These are phyloP conservation scores for Micromys minutus DNA, from an alignment of 2,113 vertebrate genomes.

Conservation along the genomic window DNA sequence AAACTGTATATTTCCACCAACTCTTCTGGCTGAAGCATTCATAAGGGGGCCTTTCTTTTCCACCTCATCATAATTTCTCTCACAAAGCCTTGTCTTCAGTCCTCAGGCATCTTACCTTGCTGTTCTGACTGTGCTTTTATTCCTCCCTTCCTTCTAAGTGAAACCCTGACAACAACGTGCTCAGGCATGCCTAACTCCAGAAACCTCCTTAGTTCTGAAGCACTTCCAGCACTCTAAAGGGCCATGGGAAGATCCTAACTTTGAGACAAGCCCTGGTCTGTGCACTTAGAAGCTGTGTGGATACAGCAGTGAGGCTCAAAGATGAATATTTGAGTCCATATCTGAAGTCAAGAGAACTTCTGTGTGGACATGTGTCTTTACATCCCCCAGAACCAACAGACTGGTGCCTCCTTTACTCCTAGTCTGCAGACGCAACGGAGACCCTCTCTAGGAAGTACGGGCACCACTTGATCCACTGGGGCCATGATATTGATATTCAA, in stretches of 20 bases:
- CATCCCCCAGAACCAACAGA: not conserved
- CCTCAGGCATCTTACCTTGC: too few species aligned
- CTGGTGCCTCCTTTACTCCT: not conserved
- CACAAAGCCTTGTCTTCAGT: too few species aligned
- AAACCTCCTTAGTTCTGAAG: rapidly evolving
- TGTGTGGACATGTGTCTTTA: too few species aligned
- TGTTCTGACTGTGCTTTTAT: not conserved
- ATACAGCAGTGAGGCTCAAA: not conserved
- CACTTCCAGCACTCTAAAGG: not conserved
- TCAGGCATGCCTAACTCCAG: not conserved
- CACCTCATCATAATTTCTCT: rapidly evolving
- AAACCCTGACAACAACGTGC: not conserved
- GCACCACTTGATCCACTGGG: not conserved
- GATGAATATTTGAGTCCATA: not conserved
- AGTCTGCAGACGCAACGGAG: not conserved
- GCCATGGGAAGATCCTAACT: not conserved
- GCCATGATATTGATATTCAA: not conserved
- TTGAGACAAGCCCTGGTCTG: not conserved
- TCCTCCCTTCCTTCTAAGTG: not conserved
- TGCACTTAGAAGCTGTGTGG: not conserved
- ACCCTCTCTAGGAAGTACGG: rapidly evolving
- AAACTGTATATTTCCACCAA: not conserved
- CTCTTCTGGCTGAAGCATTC: not conserved
- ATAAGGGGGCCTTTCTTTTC: rapidly evolving
- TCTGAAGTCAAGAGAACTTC: not conserved